phyloP scores from a whole-genome alignment of 2,888 invertebrate genomes.

The Epirrhoe tristata region DNA sequence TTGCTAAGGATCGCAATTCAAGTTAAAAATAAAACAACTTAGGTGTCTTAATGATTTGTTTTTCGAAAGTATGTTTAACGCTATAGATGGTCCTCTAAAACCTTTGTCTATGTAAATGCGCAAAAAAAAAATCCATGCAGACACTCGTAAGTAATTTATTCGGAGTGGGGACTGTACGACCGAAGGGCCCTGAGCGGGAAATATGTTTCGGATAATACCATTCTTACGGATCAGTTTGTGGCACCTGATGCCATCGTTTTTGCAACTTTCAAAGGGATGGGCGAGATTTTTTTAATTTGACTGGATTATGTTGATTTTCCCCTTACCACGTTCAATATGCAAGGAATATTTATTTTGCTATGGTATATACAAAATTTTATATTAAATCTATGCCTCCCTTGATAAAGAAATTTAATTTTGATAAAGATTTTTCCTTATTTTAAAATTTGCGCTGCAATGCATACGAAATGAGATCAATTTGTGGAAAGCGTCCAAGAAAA shows the following conservation, averaged over 20 bases:
- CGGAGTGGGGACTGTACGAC: conserved; percentile 70
- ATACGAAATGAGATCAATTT: conserved; percentile 36
- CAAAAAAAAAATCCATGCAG: conserved; percentile 58
- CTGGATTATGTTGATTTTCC: conserved; percentile 42
- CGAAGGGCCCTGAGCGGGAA: conserved; percentile 59
- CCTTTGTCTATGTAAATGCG: conserved; percentile 55
- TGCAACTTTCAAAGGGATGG: conserved; percentile 58
- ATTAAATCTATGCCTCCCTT: conserved; percentile 23
- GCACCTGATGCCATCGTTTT: conserved; percentile 77
- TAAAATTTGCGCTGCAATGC: conserved; percentile 34
- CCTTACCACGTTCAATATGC: conserved; percentile 38
- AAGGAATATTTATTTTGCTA: conserved; percentile 10
- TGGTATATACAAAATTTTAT: conserved; percentile 22
- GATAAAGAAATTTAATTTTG: conserved; percentile 33
- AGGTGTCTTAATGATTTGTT: too few relatives aligned
- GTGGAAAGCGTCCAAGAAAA: conserved; percentile 36
- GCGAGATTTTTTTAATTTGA: conserved; percentile 62
- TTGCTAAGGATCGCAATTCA: too few relatives aligned
- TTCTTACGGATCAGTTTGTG: conserved; percentile 73
- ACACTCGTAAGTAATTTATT: conserved; percentile 72
- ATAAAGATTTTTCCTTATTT: conserved; percentile 33
- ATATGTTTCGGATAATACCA: conserved; percentile 79
- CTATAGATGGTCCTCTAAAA: conserved; percentile 39
- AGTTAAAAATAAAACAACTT: too few relatives aligned
- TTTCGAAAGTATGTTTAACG: neutral